Evolutionary conservation across 2,888 invertebrate genomes (phyloP).

Genomic region (Drosophila buzzatii): DNA sequence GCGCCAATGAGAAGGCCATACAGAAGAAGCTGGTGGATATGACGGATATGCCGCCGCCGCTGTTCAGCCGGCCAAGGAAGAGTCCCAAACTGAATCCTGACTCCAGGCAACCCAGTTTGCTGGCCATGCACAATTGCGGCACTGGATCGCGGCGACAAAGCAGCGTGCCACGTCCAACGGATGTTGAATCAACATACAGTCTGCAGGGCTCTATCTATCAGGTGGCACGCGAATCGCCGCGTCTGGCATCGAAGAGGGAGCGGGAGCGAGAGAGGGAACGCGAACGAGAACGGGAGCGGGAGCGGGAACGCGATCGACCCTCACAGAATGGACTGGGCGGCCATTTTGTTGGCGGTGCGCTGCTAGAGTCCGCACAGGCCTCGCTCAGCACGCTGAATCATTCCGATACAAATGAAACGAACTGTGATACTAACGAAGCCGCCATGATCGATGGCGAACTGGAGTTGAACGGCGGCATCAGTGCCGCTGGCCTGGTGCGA

Average conservation of each 20-base stretch:
- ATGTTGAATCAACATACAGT: slow-evolving; percentile 87
- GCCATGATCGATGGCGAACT: slow-evolving; percentile 63
- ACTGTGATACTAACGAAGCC: slow-evolving; percentile 83
- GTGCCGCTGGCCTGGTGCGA: slow-evolving; percentile 59
- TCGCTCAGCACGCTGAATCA: slow-evolving; percentile 85
- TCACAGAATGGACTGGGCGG: slow-evolving; percentile 86
- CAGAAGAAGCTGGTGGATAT: slow-evolving; percentile 91
- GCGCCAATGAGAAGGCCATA: slow-evolving; percentile 92
- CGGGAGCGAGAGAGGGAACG: slow-evolving; percentile 76
- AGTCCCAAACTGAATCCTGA: slow-evolving; percentile 92
- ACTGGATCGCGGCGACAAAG: slow-evolving; percentile 89
- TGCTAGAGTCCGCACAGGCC: slow-evolving; percentile 75
- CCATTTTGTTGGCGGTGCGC: slow-evolving; percentile 63
- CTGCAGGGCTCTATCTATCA: slow-evolving; percentile 86
- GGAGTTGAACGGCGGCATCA: slow-evolving; percentile 50
- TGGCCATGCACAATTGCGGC: slow-evolving; percentile 87
- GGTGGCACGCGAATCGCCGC: slow-evolving; percentile 84
- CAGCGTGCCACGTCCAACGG: slow-evolving; percentile 87
- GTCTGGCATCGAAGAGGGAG: slow-evolving; percentile 83
- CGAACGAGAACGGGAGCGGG: slow-evolving; percentile 59
- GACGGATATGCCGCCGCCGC: slow-evolving; percentile 90
- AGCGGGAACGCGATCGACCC: slow-evolving; percentile 85
- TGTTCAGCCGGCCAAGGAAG: slow-evolving; percentile 93
- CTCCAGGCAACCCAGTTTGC: slow-evolving; percentile 91
- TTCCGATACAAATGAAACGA: slow-evolving; percentile 85